Percentiles rank a stretch among this genome's conserved stretches.
Evolutionary conservation across 2,797 vertebrate genomes (phyloP).

Genomic region (Protonibea diacanthus): DNA sequence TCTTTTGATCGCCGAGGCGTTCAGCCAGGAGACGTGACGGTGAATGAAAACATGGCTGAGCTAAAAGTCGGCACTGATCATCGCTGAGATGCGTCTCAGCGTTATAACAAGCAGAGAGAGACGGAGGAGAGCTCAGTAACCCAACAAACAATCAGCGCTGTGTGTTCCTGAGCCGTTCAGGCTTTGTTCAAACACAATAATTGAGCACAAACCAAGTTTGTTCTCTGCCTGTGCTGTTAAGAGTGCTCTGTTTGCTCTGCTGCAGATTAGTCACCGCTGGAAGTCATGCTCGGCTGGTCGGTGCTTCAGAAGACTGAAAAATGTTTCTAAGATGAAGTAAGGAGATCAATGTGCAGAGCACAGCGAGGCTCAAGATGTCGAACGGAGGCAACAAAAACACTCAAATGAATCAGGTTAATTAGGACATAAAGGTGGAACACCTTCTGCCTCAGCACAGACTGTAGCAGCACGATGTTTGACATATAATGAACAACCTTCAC

Average conservation of each 20-base stretch:
- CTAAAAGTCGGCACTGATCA: not conserved
- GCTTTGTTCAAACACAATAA: not conserved
- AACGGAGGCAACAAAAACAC: no score
- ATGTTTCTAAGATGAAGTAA: not conserved
- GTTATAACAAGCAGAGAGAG: not conserved
- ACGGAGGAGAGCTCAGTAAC: not conserved
- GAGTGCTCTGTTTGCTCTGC: not conserved
- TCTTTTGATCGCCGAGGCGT: slow-evolving; percentile 20
- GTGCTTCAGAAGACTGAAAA: not conserved
- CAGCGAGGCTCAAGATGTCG: not conserved
- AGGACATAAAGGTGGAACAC: no score
- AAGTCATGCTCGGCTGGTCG: not conserved
- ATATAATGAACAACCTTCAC: no score
- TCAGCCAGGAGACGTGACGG: slow-evolving; percentile 22
- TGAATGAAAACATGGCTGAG: not conserved
- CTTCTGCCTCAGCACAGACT: no score
- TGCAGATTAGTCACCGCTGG: slow-evolving; percentile 8
- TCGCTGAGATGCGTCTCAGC: slow-evolving; percentile 14
- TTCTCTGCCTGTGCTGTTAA: not conserved
- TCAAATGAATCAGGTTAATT: no score
- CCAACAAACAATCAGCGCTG: slow-evolving; percentile 3
- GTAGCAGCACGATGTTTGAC: no score
- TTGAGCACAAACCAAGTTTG: not conserved
- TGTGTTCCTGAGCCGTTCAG: not conserved
- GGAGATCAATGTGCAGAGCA: not conserved